A percentile compares a stretch with the other conserved stretches of the same genome.
These are phyloP conservation scores for Gambusia holbrooki DNA, from an alignment of 2,113 vertebrate genomes.

Conservation along the genomic window DNA sequence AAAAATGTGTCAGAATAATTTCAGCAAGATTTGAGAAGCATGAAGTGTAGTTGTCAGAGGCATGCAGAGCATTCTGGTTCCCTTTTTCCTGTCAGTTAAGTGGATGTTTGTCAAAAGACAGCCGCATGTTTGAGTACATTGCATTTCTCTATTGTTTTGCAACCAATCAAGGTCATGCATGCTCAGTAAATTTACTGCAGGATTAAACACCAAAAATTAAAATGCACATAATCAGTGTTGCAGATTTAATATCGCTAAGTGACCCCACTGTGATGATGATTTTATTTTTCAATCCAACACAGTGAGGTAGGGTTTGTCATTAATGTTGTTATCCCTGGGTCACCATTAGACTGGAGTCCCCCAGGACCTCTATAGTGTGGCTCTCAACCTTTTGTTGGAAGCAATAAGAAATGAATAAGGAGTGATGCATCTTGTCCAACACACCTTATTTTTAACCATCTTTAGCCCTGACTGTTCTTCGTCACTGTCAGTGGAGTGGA, in stretches of 20 bases:
- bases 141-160: slow-evolving; percentile 36
- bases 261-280: slow-evolving; percentile 42
- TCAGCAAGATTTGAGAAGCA: slow-evolving; percentile 16
- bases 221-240: slow-evolving; percentile 30
- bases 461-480: slow-evolving; percentile 31
- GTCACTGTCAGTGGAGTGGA: slow-evolving; percentile 37
- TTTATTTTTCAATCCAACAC: slow-evolving; percentile 24
- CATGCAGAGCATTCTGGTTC: slow-evolving; percentile 2
- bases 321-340: slow-evolving; percentile 36
- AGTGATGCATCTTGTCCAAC: slow-evolving; percentile 18
- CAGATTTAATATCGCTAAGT: slow-evolving; percentile 41
- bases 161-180: slow-evolving; percentile 58
- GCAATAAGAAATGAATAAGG: slow-evolving; percentile 15
- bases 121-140: slow-evolving; percentile 14
- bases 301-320: slow-evolving; percentile 30
- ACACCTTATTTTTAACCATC: slow-evolving; percentile 16
- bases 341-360: slow-evolving; percentile 20
- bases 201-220: slow-evolving; percentile 36
- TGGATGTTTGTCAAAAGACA: not conserved
- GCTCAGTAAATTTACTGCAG: slow-evolving; percentile 37
- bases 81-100: not conserved
- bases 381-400: slow-evolving; percentile 11
- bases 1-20: slow-evolving; percentile 39
- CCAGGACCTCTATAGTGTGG: not conserved
- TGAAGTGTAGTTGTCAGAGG: slow-evolving; percentile 9